phyloP scores from a whole-genome alignment of 2,113 vertebrate species.

The Passer domesticus region DNA sequence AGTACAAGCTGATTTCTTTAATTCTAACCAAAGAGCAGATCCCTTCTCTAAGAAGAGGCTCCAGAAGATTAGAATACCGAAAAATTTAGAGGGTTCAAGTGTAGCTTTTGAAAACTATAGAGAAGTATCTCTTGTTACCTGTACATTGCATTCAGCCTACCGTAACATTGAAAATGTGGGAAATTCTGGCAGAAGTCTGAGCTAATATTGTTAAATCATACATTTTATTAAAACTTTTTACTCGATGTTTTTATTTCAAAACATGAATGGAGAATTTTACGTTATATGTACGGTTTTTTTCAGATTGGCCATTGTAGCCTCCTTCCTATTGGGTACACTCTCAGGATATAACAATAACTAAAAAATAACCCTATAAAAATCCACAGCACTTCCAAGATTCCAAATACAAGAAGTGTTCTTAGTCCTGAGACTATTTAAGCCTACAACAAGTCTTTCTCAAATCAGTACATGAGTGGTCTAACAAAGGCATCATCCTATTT shows the following conservation, averaged over 20 bases:
- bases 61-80: not conserved
- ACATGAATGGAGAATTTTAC: not conserved
- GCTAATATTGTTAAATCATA: not conserved
- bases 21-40: not conserved
- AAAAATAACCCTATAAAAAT: not conserved
- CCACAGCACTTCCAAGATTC: not conserved
- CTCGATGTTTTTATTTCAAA: not conserved
- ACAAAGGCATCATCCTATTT: not conserved
- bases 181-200: not conserved
- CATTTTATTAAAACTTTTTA: not conserved
- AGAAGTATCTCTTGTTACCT: not conserved
- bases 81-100: not conserved
- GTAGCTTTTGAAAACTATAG: not conserved
- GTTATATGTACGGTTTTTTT: not conserved
- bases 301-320: not conserved
- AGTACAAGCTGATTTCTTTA: not conserved
- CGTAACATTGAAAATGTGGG: fast-evolving
- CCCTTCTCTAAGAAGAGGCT: not conserved
- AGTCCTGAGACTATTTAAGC: not conserved
- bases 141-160: not conserved
- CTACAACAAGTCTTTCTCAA: not conserved
- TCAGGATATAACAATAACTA: not conserved
- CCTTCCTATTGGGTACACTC: not conserved
- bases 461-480: not conserved
- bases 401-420: not conserved